phyloP scores from a whole-genome alignment of 2,888 invertebrate species.

The Cheilosia soror region DNA sequence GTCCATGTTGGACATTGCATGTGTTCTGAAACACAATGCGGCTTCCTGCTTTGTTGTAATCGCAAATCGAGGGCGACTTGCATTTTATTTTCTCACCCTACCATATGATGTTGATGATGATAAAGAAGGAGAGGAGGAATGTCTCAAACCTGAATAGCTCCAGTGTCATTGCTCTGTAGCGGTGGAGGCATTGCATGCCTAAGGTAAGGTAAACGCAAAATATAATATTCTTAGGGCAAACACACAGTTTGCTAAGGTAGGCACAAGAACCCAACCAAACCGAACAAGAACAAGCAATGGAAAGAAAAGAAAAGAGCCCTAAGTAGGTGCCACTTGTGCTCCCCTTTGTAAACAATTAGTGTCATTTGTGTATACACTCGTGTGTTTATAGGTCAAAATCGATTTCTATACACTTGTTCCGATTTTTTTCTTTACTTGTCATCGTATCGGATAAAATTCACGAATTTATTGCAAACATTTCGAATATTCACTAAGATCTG shows the following conservation, averaged over 20 bases:
- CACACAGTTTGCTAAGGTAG: conserved; percentile 60
- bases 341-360: conserved; percentile 74
- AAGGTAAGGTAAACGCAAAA: conserved; percentile 33
- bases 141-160: conserved; percentile 64
- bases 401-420: conserved; percentile 57
- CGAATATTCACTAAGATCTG: conserved; percentile 2
- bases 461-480: not conserved
- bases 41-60: conserved; percentile 57
- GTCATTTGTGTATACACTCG: conserved; percentile 73
- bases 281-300: not conserved
- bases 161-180: conserved; percentile 63
- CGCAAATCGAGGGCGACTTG: conserved; percentile 47
- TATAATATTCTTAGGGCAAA: conserved; percentile 49
- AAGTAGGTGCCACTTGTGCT: conserved; percentile 73
- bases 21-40: conserved; percentile 36
- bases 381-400: conserved; percentile 75
- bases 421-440: conserved; percentile 2
- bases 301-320: conserved; percentile 59
- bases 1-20: conserved; percentile 26
- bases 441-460: not conserved
- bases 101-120: not conserved
- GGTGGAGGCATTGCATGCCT: conserved; percentile 23
- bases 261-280: conserved; percentile 11
- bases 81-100: conserved; percentile 44
- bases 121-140: not conserved